Evolutionary conservation across 2,797 vertebrate species (phyloP).

Genomic region (Mustela erminea): DNA sequence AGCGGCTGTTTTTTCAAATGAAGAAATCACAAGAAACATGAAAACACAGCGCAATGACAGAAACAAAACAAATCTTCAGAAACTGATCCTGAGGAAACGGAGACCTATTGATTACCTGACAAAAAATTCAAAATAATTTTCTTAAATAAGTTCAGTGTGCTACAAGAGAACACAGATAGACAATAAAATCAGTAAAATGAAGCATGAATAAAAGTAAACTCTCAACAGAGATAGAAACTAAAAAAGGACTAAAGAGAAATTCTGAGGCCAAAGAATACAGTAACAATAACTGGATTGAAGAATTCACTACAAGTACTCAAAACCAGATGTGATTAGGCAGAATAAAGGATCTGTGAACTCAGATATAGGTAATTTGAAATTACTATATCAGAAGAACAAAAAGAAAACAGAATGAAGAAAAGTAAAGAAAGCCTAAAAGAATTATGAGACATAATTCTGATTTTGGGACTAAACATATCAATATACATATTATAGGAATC

Average conservation of each 20-base stretch:
- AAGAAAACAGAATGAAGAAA: background rate
- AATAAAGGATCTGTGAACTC: background rate
- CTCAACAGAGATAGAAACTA: background rate
- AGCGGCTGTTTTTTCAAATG: background rate
- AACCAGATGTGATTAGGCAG: background rate
- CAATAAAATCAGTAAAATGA: constrained; percentile 10
- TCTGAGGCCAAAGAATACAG: background rate
- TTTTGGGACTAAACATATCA: background rate
- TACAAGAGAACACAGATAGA: background rate
- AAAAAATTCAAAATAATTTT: background rate
- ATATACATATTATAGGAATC: background rate
- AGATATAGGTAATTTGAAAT: background rate
- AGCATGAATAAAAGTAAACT: background rate
- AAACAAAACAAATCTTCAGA: background rate
- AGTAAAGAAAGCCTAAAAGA: background rate
- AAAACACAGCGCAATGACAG: background rate
- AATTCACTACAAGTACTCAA: background rate
- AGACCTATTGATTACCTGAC: background rate
- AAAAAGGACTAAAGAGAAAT: background rate
- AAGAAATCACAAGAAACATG: background rate
- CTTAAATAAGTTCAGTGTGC: background rate
- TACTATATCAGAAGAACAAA: background rate
- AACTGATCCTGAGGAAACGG: background rate
- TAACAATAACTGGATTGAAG: background rate
- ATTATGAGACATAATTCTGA: background rate